Evolutionary conservation across 1,140 invertebrate species (phyloP).

Genomic region (Helicorthomorpha holstii): DNA sequence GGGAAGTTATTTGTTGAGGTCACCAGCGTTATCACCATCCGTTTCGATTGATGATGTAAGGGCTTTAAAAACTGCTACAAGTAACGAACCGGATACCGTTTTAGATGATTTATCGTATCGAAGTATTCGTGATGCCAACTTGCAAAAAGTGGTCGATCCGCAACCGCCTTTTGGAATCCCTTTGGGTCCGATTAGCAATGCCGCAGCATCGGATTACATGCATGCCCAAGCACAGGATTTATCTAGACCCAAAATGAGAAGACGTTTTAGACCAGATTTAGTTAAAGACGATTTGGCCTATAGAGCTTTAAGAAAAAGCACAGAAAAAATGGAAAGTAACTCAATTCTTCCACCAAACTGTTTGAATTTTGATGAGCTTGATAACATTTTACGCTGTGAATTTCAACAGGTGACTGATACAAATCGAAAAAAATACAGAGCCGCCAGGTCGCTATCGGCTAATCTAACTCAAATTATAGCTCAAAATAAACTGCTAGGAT

Average conservation of each 20-base stretch:
- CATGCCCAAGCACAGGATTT: slow-evolving; percentile 40
- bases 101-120: slow-evolving; percentile 67
- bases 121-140: slow-evolving; percentile 55
- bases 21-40: slow-evolving; percentile 36
- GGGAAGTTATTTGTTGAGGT: slow-evolving; percentile 46
- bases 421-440: slow-evolving; percentile 40
- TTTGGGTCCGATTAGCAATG: slow-evolving; percentile 52
- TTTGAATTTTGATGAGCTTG: slow-evolving; percentile 8
- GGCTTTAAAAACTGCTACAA: neutral
- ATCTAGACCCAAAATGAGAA: slow-evolving; percentile 37
- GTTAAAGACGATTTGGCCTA: slow-evolving; percentile 74
- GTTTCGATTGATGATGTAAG: slow-evolving; percentile 4
- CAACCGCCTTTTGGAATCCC: slow-evolving; percentile 82
- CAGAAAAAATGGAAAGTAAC: slow-evolving; percentile 29
- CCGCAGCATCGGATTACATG: slow-evolving; percentile 61
- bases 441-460: slow-evolving; percentile 56
- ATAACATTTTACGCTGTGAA: slow-evolving; percentile 14
- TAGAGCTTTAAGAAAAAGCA: slow-evolving; percentile 59
- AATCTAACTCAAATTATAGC: slow-evolving; percentile 48
- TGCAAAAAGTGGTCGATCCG: slow-evolving; percentile 49
- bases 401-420: slow-evolving; percentile 12
- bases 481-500: no score
- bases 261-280: slow-evolving; percentile 53
- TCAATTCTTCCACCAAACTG: neutral
- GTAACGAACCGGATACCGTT: slow-evolving; percentile 54